phyloP scores from a whole-genome alignment of 2,797 vertebrate species.

The Karalla daura region DNA sequence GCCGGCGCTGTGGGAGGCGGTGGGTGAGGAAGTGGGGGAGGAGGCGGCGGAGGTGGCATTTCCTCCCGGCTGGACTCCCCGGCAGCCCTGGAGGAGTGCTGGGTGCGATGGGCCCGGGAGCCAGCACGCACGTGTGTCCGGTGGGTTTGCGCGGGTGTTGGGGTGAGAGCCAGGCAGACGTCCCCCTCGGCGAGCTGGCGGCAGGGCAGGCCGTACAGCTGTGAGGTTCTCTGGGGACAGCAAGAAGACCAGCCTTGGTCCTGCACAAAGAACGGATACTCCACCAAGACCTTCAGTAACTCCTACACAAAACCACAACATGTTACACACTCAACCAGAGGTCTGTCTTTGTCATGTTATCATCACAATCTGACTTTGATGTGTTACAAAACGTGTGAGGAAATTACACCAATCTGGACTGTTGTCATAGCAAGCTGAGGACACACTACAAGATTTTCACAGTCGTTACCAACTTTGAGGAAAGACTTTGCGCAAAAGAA shows the following conservation, averaged over 20 bases:
- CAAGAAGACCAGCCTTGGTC: conserved; percentile 87
- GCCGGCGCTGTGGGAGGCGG: conserved; percentile 37
- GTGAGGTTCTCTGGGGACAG: conserved; percentile 82
- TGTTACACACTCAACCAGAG: conserved; percentile 37
- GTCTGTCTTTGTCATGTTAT: neutral
- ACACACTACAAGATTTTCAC: no score
- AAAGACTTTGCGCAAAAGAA: no score
- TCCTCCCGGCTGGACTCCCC: conserved; percentile 70
- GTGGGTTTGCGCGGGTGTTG: conserved; percentile 64
- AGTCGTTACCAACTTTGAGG: no score
- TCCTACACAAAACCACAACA: conserved; percentile 78
- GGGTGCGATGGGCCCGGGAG: conserved; percentile 65
- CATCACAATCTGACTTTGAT: conserved; percentile 10
- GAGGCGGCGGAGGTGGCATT: conserved; percentile 78
- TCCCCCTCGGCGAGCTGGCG: conserved; percentile 83
- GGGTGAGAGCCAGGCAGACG: conserved; percentile 85
- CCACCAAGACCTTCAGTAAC: conserved; percentile 86
- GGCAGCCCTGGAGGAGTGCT: conserved; percentile 47
- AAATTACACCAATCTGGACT: neutral
- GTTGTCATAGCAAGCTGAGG: conserved; percentile 4
- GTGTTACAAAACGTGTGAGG: neutral
- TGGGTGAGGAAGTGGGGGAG: conserved; percentile 72
- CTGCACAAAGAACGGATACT: conserved; percentile 88
- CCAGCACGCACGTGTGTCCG: conserved; percentile 59
- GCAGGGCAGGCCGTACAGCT: conserved; percentile 84